Evolutionary conservation across 2,888 invertebrate species (phyloP), one percentile per base, ranked within the genome.

Genomic region (Amiota communis): DNA sequence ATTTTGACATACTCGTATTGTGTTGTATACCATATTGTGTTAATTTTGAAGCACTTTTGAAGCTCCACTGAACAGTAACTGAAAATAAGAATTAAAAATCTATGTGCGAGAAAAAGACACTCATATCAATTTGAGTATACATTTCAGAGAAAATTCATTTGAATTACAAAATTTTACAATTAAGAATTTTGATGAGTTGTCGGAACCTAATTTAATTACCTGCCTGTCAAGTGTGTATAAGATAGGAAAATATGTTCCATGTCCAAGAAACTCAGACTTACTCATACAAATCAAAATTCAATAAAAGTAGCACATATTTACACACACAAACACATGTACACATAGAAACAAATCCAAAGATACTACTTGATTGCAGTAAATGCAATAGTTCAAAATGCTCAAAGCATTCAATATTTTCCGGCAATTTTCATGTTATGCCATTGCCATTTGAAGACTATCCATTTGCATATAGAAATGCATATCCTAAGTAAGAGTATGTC

Each of bases 371-470:
- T 15, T 59, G 59, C 59, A 59, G 59, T 11, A 59, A 36, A 20
- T 59, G 20, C 59, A 63, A 36, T 13, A 67, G 67, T 49, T 46
- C 23, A 51, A 49, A 67, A 51, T 13, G 20, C 49, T 20, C 49
- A 20, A 67, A 63, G 74, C 78, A 81, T 84, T 79, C 86, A 83
- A 83, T 84, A 83, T 82, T 83, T 84, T 85, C 81, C 77, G 81
- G 85, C 75, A 78, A 83, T 79, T 80, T 77, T 71, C 78, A 77
- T 68, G 53, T 68, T 13, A n/a, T 36, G 2, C 36, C 15, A 9
- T 3, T 65, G 49, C 20, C 17, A 10, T 48, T 17, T 17, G 49
- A 9, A 46, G 8, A 11, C 6, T 11, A n/a, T 23, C 17, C 17
- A 15, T 56, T 15, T 11, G 17, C 46, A 64, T 47, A 64, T 20